Base-by-base conservation (phyloP, 2,797 vertebrate species). In the Manis pentadactyla region DNA sequence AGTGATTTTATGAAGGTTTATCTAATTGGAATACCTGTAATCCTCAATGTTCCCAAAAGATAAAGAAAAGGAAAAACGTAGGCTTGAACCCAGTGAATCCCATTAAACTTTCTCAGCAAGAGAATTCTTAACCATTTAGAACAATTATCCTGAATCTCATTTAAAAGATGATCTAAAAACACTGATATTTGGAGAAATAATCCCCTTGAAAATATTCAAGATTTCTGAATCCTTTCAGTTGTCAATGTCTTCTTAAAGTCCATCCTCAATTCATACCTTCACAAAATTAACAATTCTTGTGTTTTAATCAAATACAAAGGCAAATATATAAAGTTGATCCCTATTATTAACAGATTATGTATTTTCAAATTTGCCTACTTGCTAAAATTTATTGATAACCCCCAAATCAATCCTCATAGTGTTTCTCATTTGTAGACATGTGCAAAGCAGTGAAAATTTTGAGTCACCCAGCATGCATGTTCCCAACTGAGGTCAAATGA, bases 1-100 rank as follows among this genome's bases (percentile, higher is more conserved):
- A 90, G 49, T 31, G 46, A 92, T 75, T 87, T 93, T 66, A 86
- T 78, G 46, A 86, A 61, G 57, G 7, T 83, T 95, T 92, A 73
- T 37, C 31, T 83, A 69, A 83, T 79, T 92, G 0, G 23, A 95
- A 55, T 83, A 39, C 29, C 73, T 93, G 13, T 89, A 90, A 69
- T 81, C 42, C 46, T 96, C 31, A 82, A 53, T 31, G 15, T 82
- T 90, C 53, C 71, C 73, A 87, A 87, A 21, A 90, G 71, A 69
- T 61, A 87, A 88, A 59, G 21, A 74, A 84, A 84, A 66, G 6
- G 23, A 88, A 90, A 87, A 78, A 9, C 9, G 3, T 49, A 83
- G 55, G 75, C 7, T 82, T 61, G 89, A 92, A 63, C 57, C 8
- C 51, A 89, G 31, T 89, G 86, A 96, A 92, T 68, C 53, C 2